These are phyloP conservation scores for Anas platyrhynchos DNA, from an alignment of 2,113 vertebrate genomes.

Conservation along the genomic window DNA sequence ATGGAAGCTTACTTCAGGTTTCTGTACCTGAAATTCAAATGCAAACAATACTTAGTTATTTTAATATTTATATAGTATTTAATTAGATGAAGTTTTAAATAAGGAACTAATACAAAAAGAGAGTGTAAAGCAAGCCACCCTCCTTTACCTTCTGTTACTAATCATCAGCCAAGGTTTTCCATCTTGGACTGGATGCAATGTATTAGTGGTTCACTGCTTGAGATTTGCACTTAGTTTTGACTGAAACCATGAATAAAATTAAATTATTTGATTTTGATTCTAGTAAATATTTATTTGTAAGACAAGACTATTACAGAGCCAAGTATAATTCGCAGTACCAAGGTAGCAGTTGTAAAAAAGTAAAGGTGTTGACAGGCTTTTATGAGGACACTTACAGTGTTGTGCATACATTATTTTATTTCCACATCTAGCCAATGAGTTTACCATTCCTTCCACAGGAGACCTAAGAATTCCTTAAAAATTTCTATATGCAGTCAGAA, in stretches of 20 bases:
- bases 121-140: not conserved
- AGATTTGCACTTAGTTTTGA: not conserved
- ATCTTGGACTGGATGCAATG: not conserved
- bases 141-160: not conserved
- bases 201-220: not conserved
- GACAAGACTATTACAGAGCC: not conserved
- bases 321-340: not conserved
- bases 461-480: not conserved
- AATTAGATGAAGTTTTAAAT: not conserved
- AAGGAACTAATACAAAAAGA: not conserved
- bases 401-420: not conserved
- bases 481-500: not conserved
- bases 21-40: not conserved
- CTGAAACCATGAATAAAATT: not conserved
- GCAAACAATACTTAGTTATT: not conserved
- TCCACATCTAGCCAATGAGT: not conserved
- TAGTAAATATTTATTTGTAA: not conserved
- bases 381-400: not conserved
- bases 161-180: not conserved
- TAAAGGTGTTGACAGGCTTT: not conserved
- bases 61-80: not conserved
- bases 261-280: not conserved
- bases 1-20: not conserved
- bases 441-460: not conserved
- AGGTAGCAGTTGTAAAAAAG: not conserved